Conservation (phyloP, 2,797 vertebrate species). For the Phrynocephalus guinanensis region DNA sequence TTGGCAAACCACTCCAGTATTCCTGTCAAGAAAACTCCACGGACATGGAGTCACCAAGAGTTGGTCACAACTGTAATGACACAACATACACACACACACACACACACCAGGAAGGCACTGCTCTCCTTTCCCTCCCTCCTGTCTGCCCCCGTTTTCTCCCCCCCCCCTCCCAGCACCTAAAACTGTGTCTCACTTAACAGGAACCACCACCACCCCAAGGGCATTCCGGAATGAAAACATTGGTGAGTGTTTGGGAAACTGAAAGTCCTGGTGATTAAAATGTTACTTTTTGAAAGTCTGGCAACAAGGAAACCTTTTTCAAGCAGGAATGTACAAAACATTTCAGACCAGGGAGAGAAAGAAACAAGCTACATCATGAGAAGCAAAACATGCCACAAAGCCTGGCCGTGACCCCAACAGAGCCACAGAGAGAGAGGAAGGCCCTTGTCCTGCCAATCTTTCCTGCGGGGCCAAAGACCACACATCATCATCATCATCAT, state of each 20-base stretch:
- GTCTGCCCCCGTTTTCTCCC: background rate
- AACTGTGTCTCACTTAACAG: conserved; percentile 29
- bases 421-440: no score
- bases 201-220: conserved; percentile 30
- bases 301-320: conserved; percentile 45
- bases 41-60: no score
- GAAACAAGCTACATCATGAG: background rate
- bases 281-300: conserved; percentile 29
- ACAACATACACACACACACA: no score
- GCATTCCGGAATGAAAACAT: conserved; percentile 46
- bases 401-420: no score
- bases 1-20: no score
- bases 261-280: conserved; percentile 36
- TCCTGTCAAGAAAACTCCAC: no score
- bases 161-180: background rate
- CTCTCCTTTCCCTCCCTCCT: background rate
- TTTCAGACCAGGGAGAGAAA: background rate
- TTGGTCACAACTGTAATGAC: no score
- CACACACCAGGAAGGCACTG: background rate
- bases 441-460: no score
- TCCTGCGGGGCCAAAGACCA: no score
- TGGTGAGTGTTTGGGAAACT: conserved; percentile 18
- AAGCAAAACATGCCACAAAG: no score
- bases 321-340: background rate
- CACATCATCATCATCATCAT: no score